Evolutionary conservation across 2,797 vertebrate genomes (phyloP).

Genomic region (Muscicapa comitata): DNA sequence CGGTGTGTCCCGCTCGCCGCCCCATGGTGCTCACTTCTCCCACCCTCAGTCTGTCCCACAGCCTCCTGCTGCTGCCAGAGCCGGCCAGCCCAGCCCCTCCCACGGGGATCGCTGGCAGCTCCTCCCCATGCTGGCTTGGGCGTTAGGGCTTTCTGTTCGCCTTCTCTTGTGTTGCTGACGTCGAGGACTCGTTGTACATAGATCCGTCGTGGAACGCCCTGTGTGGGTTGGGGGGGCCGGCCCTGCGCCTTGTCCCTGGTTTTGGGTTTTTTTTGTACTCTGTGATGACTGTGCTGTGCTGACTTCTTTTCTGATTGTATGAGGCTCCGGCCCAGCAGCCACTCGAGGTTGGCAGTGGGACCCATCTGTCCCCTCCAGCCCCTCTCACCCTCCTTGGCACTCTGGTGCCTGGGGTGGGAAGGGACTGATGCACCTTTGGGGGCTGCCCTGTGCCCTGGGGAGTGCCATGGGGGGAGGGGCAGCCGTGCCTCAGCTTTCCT

Average conservation of each 20-base stretch:
- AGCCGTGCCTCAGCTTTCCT: neutral
- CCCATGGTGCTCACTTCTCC: conserved; percentile 28
- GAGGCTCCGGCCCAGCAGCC: conserved; percentile 27
- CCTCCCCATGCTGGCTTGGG: conserved; percentile 12
- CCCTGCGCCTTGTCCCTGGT: neutral
- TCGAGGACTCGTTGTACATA: conserved; percentile 64
- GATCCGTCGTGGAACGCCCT: conserved; percentile 6
- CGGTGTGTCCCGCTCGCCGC: neutral
- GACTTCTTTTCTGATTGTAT: conserved; percentile 68
- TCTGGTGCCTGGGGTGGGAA: neutral
- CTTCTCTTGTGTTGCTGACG: neutral
- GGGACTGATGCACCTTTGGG: neutral
- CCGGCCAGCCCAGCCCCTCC: neutral
- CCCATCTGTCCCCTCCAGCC: neutral
- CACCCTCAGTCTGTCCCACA: neutral
- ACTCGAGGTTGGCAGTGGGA: neutral
- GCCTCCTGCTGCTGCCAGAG: neutral
- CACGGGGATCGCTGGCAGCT: neutral
- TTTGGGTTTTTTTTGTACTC: conserved; percentile 36
- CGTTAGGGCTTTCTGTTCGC: conserved; percentile 12
- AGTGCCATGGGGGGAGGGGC: neutral
- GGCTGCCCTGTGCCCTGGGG: neutral
- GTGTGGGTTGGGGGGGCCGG: conserved; percentile 19
- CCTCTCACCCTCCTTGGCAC: neutral
- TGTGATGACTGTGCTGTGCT: conserved; percentile 69